These are phyloP conservation scores for Heliconius charithonia DNA, from an alignment of 2,888 invertebrate species.

Conservation along the genomic window DNA sequence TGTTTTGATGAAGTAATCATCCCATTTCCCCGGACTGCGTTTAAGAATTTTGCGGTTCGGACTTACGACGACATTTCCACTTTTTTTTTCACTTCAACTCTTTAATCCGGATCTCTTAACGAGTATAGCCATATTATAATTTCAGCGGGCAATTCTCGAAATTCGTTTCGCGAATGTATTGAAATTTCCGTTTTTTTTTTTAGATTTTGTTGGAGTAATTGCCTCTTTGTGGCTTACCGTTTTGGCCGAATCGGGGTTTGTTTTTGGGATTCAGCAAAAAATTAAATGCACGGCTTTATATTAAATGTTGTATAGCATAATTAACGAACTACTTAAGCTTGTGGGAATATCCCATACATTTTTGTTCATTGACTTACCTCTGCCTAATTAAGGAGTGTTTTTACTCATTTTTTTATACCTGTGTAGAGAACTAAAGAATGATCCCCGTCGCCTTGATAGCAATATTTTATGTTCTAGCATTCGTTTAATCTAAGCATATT, in stretches of 20 bases:
- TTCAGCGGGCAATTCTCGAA: constrained; percentile 65
- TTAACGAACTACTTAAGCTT: constrained; percentile 38
- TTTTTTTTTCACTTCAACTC: constrained; percentile 71
- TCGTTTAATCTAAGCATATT: constrained; percentile 8
- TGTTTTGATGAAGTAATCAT: constrained; percentile 85
- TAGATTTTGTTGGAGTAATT: constrained; percentile 49
- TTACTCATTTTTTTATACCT: constrained; percentile 9
- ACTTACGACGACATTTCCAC: constrained; percentile 67
- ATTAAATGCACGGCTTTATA: constrained; percentile 40
- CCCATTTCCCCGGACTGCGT: constrained; percentile 82
- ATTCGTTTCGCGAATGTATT: constrained; percentile 61
- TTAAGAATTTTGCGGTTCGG: constrained; percentile 81
- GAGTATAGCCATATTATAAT: constrained; percentile 70
- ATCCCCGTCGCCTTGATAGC: constrained; percentile 6
- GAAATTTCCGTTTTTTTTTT: constrained; percentile 50
- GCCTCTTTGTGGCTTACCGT: constrained; percentile 46
- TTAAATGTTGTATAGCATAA: constrained; percentile 48
- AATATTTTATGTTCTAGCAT: constrained; percentile 10
- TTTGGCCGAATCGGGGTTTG: constrained; percentile 38
- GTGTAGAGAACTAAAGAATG: constrained; percentile 13
- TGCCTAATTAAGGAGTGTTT: constrained; percentile 19
- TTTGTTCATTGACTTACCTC: constrained; percentile 17
- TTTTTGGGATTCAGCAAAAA: constrained; percentile 35
- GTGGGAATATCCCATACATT: constrained; percentile 35
- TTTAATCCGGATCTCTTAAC: constrained; percentile 78